Evolutionary conservation across 2,888 invertebrate genomes (phyloP).

Genomic region (Ennomos erosarius): DNA sequence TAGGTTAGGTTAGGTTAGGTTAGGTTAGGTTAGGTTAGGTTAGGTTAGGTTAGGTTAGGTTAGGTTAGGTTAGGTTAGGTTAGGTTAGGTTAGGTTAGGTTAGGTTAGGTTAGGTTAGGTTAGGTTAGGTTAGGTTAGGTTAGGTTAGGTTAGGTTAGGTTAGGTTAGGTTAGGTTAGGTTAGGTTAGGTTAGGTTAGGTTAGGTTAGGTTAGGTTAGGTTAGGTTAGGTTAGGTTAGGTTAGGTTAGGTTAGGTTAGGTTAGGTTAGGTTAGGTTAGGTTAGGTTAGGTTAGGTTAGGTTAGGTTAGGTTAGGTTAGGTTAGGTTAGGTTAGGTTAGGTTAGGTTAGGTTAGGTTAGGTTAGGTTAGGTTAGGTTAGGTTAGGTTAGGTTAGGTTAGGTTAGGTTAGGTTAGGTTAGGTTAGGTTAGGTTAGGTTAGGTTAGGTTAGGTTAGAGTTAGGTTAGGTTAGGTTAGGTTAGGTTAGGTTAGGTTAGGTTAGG

Average conservation of each 20-base stretch:
- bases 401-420: conserved; percentile 27
- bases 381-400: conserved; percentile 33
- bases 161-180: conserved; percentile 26
- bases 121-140: conserved; percentile 31
- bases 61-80: conserved; percentile 42
- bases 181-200: conserved; percentile 40
- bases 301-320: conserved; percentile 27
- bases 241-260: conserved; percentile 38
- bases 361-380: conserved; percentile 37
- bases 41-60: conserved; percentile 43
- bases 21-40: conserved; percentile 44
- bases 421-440: conserved; percentile 27
- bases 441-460: conserved; percentile 28
- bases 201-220: conserved; percentile 37
- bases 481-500: conserved; percentile 29
- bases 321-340: conserved; percentile 28
- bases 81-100: conserved; percentile 43
- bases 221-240: conserved; percentile 40
- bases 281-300: conserved; percentile 23
- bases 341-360: conserved; percentile 31
- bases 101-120: conserved; percentile 43
- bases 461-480: conserved; percentile 27
- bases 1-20: conserved; percentile 35
- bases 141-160: no score
- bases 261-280: conserved; percentile 20